phyloP scores from a whole-genome alignment of 2,797 vertebrate species.

The Taeniopygia guttata region DNA sequence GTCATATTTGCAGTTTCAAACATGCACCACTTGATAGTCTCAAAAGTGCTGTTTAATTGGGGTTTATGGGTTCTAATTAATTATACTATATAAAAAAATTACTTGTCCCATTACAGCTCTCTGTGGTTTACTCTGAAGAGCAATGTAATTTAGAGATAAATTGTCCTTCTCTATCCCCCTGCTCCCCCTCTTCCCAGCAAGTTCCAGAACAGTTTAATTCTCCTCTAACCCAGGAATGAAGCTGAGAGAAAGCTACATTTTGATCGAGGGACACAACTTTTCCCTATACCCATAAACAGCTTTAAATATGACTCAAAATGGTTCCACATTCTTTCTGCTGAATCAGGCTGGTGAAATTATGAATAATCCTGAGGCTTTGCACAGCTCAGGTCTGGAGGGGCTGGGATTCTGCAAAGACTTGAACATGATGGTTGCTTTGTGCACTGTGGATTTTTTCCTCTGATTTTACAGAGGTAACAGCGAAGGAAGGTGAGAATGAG shows the following conservation, averaged over 20 bases:
- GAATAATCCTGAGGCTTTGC: constrained; percentile 9
- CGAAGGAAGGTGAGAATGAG: neutral
- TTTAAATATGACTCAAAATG: neutral
- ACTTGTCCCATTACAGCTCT: constrained; percentile 65
- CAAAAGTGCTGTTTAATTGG: constrained; percentile 74
- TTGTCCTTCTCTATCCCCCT: constrained; percentile 35
- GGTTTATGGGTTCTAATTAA: constrained; percentile 73
- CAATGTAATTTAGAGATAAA: constrained; percentile 57
- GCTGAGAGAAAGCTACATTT: neutral
- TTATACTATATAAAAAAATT: constrained; percentile 64
- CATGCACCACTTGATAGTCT: constrained; percentile 69
- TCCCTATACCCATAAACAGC: neutral
- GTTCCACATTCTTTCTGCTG: neutral
- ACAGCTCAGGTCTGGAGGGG: neutral
- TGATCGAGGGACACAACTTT: neutral
- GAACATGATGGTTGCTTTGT: neutral
- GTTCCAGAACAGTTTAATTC: constrained; percentile 16
- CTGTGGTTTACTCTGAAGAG: constrained; percentile 67
- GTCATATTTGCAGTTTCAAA: constrained; percentile 69
- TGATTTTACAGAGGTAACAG: neutral
- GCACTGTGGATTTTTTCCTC: neutral
- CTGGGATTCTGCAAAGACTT: neutral
- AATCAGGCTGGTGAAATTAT: neutral
- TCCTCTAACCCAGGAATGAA: neutral
- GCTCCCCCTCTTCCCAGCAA: neutral